Conservation (phyloP, 2,113 vertebrate genomes). For the Laterallus jamaicensis region DNA sequence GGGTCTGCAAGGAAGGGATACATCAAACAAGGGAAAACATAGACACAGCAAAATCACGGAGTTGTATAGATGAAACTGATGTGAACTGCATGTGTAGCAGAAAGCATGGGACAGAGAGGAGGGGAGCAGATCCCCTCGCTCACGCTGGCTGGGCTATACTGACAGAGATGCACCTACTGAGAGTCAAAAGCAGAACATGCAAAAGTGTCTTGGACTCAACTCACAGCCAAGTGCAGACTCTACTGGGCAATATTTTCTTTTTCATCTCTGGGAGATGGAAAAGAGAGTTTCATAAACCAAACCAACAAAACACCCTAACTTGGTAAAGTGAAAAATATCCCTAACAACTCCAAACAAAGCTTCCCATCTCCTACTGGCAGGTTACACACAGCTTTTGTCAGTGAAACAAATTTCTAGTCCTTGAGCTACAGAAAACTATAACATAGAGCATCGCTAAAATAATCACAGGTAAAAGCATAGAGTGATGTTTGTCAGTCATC, state of each 20-base stretch:
- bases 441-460: background rate
- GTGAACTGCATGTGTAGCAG: background rate
- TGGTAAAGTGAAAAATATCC: background rate
- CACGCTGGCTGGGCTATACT: background rate
- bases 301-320: background rate
- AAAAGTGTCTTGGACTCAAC: background rate
- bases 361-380: background rate
- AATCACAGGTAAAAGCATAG: background rate
- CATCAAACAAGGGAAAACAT: background rate
- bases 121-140: accelerated
- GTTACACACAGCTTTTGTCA: background rate
- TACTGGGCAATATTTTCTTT: background rate
- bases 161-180: background rate
- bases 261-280: background rate
- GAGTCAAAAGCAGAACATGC: background rate
- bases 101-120: accelerated
- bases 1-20: background rate
- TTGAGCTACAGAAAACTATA: background rate
- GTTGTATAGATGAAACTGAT: accelerated
- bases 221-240: background rate
- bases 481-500: background rate
- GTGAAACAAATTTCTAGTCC: background rate
- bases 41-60: accelerated
- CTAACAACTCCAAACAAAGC: background rate
- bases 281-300: background rate